phyloP scores from a whole-genome alignment of 2,113 vertebrate species.

The Alectura lathami region DNA sequence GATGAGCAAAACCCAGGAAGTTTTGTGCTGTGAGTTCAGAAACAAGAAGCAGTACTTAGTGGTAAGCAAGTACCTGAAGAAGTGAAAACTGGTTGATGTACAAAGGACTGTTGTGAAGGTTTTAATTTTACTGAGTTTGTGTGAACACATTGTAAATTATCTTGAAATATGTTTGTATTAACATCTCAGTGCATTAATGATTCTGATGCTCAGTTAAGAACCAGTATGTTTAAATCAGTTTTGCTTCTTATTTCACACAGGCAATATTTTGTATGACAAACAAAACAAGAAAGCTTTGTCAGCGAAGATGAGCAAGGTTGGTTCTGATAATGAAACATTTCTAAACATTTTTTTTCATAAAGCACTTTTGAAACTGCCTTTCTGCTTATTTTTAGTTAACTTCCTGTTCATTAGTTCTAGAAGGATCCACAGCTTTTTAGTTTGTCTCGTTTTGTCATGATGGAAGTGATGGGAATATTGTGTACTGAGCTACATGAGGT shows the following conservation, averaged over 20 bases:
- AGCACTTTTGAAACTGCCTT: neutral
- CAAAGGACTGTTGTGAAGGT: neutral
- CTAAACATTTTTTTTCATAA: neutral
- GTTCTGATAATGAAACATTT: slow-evolving; percentile 47
- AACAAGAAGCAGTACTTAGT: neutral
- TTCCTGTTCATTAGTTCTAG: neutral
- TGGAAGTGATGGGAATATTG: neutral
- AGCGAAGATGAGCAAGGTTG: slow-evolving; percentile 84
- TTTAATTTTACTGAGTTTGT: neutral
- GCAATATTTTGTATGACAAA: slow-evolving; percentile 72
- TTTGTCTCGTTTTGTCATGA: neutral
- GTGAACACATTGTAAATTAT: neutral
- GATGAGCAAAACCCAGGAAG: neutral
- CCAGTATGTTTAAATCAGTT: neutral
- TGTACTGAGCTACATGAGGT: neutral
- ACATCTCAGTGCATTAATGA: neutral
- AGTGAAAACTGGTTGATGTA: neutral
- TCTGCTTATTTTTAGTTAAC: neutral
- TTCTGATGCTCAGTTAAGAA: neutral
- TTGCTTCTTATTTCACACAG: slow-evolving; percentile 70
- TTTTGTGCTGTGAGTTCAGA: neutral
- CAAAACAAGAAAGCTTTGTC: slow-evolving; percentile 65
- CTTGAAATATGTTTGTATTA: neutral
- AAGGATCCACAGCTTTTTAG: neutral
- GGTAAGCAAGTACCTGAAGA: neutral